Evolutionary conservation across 2,113 vertebrate genomes (phyloP).

Genomic region (Tretioscincus oriximinensis): DNA sequence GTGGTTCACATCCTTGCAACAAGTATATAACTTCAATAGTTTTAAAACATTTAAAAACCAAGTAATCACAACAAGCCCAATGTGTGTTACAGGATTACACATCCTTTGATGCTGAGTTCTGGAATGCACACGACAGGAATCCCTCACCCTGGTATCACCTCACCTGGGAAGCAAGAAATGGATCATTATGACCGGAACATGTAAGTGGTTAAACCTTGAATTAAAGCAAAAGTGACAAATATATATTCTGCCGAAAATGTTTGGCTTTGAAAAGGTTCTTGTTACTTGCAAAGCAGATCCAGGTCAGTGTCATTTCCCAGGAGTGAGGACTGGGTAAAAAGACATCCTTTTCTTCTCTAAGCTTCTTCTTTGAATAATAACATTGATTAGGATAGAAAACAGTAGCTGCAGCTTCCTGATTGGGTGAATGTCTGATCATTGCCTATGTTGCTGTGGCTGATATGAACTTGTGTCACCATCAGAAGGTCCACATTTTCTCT

Average conservation of each 20-base stretch:
- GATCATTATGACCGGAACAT: conserved; percentile 90
- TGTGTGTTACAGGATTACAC: conserved; percentile 85
- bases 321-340: neutral
- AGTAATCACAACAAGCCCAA: conserved; percentile 27
- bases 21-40: neutral
- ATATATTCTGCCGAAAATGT: rapidly evolving
- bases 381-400: no score
- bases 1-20: neutral
- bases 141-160: conserved; percentile 93
- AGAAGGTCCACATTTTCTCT: neutral
- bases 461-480: neutral
- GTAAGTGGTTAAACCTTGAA: conserved; percentile 69
- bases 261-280: rapidly evolving
- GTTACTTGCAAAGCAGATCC: neutral
- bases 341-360: neutral
- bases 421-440: neutral
- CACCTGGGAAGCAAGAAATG: conserved; percentile 91
- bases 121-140: conserved; percentile 94
- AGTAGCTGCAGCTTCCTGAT: no score
- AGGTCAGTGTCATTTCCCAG: neutral
- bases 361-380: neutral
- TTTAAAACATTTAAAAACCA: rapidly evolving
- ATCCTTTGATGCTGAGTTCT: conserved; percentile 91
- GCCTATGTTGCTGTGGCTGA: neutral
- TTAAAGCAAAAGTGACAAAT: neutral